Conservation (phyloP, 2,797 vertebrate genomes). For the Lemur catta region DNA sequence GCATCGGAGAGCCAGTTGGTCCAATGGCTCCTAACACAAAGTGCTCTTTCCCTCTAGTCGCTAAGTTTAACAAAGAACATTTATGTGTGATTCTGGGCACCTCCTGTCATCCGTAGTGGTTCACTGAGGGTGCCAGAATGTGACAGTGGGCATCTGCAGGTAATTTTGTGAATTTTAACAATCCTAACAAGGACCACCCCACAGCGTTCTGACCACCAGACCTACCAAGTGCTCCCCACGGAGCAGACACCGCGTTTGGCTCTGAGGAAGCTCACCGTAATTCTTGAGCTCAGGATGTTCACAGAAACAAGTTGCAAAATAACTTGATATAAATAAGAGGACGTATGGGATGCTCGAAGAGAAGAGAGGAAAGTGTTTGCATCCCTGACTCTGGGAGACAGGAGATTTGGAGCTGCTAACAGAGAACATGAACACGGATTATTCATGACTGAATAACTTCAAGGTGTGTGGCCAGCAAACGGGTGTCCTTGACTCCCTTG, state of each 20-base stretch:
- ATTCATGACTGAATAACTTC: accelerated
- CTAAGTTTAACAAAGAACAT: not conserved
- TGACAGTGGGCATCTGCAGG: too few relatives aligned
- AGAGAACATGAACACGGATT: not conserved
- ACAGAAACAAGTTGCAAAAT: not conserved
- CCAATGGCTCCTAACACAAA: accelerated
- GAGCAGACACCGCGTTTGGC: too few relatives aligned
- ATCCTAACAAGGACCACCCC: not conserved
- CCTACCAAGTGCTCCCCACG: accelerated
- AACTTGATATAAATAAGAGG: not conserved
- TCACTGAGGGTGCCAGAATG: not conserved
- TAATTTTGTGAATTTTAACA: not conserved
- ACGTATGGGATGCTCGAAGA: not conserved
- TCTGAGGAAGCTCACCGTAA: not conserved
- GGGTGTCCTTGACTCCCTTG: too few relatives aligned
- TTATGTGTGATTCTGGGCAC: not conserved
- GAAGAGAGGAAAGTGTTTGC: not conserved
- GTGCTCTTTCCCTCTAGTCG: not conserved
- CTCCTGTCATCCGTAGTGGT: too few relatives aligned
- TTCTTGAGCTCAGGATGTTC: not conserved
- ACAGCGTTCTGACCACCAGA: not conserved
- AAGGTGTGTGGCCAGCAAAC: not conserved
- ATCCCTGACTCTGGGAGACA: not conserved
- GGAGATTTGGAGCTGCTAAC: not conserved
- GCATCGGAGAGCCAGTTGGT: accelerated